Evolutionary conservation across 2,113 vertebrate species (phyloP), one percentile per base, ranked within the genome.

Genomic region (Aphyosemion australe): DNA sequence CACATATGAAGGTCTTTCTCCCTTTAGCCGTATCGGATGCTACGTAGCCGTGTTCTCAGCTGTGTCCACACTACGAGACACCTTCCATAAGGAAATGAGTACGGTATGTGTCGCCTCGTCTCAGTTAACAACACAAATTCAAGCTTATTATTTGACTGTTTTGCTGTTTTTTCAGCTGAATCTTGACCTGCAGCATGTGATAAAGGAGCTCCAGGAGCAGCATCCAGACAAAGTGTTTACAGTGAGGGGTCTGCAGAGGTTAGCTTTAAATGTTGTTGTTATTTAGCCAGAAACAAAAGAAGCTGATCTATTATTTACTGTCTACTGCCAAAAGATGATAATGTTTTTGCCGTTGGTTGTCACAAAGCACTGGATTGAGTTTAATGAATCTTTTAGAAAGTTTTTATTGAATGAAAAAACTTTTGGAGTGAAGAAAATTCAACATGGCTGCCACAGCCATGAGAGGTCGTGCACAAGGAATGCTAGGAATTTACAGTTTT

Each of bases 1-100:
- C 4, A 13, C 1, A 3, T 5, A 7, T 19, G 13, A 1, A 11
- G 68, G 8, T 26, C 72, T 85, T 12, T 58, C 21, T 54, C 37
- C 39, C 64, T 72, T 56, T 49, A 98, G 97, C 86, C 97, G 96
- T 12, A 89, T 98, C n/a, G 94, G 94, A 83, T 97, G 96, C 84
- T 98, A 97, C 1, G 80, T 96, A 58, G 85, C 93, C 7, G 93
- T 97, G 65, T 97, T 98, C 90, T 95, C 96, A 72, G 93, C 96
- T 76, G 86, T 98, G 76, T 94, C 95, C 74, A 95, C 93, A 77
- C 76, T 96, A 80, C 92, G 94, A 0, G 95, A 96, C 1, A 93
- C 92, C 81, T 97, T 99, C 92, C 95, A 94, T 70, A 95, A 95
- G 58, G 97, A 98, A 84, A 95, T 95, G 93, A 94, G 90, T 86